These are phyloP conservation scores for Poeciliopsis retropinna DNA, from an alignment of 2,113 vertebrate species.

Conservation along the genomic window DNA sequence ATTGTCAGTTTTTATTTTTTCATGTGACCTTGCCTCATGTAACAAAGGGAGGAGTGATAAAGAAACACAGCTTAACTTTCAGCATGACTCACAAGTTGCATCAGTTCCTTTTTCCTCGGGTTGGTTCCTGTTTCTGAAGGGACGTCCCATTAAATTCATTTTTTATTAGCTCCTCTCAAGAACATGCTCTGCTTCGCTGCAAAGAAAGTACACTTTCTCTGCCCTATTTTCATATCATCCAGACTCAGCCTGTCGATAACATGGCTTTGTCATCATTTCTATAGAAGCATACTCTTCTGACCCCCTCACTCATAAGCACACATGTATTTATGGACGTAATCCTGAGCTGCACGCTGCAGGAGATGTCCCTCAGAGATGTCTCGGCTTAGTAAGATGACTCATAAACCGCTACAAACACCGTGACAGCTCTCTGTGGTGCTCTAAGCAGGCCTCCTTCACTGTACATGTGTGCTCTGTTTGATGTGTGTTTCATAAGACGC, in stretches of 20 bases:
- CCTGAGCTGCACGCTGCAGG: slow-evolving; percentile 37
- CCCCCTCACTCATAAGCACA: neutral
- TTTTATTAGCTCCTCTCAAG: slow-evolving; percentile 8
- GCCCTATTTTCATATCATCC: neutral
- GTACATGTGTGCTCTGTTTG: neutral
- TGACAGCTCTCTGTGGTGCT: slow-evolving; percentile 12
- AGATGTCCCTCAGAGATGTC: slow-evolving; percentile 51
- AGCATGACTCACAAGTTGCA: slow-evolving; percentile 27
- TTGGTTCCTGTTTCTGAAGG: slow-evolving; percentile 53
- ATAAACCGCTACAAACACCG: slow-evolving; percentile 35
- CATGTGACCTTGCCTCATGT: neutral
- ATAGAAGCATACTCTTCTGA: slow-evolving; percentile 12
- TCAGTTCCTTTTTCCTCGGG: slow-evolving; percentile 18
- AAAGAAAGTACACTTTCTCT: slow-evolving; percentile 7
- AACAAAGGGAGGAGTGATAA: neutral
- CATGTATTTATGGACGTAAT: slow-evolving; percentile 40
- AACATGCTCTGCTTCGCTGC: slow-evolving; percentile 23
- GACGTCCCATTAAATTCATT: slow-evolving; percentile 19
- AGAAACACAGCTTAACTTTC: slow-evolving; percentile 12
- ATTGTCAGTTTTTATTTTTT: neutral
- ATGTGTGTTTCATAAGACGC: slow-evolving; percentile 42
- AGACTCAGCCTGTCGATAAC: slow-evolving; percentile 14
- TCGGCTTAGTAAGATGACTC: slow-evolving; percentile 61
- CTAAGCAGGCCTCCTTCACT: slow-evolving; percentile 21
- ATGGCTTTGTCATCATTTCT: slow-evolving; percentile 9